Evolutionary conservation across 2,888 invertebrate genomes (phyloP).

Genomic region (Calameuta idolon): DNA sequence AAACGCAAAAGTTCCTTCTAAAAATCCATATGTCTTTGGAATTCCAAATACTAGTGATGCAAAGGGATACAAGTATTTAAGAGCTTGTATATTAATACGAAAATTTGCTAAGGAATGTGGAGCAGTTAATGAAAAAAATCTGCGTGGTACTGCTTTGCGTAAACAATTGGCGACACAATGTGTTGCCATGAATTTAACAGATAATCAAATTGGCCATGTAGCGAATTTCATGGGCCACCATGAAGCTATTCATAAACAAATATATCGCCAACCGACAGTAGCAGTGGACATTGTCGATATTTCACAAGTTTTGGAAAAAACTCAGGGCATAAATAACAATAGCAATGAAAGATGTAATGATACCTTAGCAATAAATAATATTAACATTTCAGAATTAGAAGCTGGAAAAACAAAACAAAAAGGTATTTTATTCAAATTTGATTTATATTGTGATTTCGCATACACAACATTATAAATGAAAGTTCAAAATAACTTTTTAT

Average conservation of each 20-base stretch:
- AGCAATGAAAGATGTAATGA: background rate
- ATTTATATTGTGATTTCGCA: no score
- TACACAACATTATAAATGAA: no score
- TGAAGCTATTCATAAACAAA: constrained; percentile 37
- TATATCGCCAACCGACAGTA: constrained; percentile 36
- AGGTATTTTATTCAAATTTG: no score
- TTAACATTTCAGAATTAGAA: no score
- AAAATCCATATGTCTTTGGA: constrained; percentile 21
- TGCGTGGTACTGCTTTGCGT: constrained; percentile 32
- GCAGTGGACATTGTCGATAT: constrained; percentile 39
- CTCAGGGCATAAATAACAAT: constrained; percentile 29
- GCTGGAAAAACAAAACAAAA: no score
- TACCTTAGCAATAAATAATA: background rate
- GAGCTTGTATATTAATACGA: constrained; percentile 34
- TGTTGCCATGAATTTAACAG: constrained; percentile 30
- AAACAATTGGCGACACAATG: constrained; percentile 40
- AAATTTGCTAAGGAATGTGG: constrained; percentile 36
- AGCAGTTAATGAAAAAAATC: constrained; percentile 28
- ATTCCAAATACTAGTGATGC: background rate
- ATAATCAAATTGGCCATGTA: constrained; percentile 35
- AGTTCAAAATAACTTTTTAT: no score
- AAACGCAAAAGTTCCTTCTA: constrained; percentile 6
- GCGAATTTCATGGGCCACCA: constrained; percentile 42
- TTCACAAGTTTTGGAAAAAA: constrained; percentile 35
- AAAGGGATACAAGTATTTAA: constrained; percentile 17